Evolutionary conservation across 1,140 invertebrate genomes (phyloP).

Genomic region (Bombus haemorrhoidalis): DNA sequence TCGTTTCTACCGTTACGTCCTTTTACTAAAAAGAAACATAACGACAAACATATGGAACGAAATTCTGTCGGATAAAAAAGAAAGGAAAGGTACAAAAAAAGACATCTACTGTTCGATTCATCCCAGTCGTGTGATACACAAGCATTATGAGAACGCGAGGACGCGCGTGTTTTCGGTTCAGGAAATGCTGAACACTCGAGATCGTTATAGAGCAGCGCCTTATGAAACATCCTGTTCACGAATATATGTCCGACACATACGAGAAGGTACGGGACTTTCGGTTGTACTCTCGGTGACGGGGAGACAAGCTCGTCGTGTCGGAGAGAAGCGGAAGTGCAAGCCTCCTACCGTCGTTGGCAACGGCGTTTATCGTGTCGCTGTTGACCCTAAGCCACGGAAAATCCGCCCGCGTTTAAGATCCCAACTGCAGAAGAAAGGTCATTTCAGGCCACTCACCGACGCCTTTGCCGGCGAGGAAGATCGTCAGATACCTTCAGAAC

Average conservation of each 20-base stretch:
- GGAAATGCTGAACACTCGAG: constrained; percentile 28
- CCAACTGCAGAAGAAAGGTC: constrained; percentile 40
- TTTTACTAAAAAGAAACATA: too few species aligned
- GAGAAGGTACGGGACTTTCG: constrained; percentile 18
- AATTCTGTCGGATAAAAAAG: background rate
- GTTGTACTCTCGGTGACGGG: background rate
- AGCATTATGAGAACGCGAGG: background rate
- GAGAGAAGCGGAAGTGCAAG: constrained; percentile 21
- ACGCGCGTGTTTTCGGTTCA: constrained; percentile 21
- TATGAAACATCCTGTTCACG: constrained; percentile 52
- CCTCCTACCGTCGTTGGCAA: background rate
- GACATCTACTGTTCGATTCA: background rate
- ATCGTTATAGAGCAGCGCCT: constrained; percentile 43
- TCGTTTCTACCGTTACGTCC: too few species aligned
- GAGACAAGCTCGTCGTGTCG: background rate
- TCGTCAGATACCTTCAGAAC: constrained; percentile 44
- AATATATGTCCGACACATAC: constrained; percentile 36
- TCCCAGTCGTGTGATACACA: background rate
- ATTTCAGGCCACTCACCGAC: constrained; percentile 52
- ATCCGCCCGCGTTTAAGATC: constrained; percentile 37
- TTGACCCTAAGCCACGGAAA: constrained; percentile 26
- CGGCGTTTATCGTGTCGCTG: constrained; percentile 1
- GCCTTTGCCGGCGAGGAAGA: constrained; percentile 39
- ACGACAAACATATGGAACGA: background rate
- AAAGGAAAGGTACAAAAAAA: background rate